Base-by-base conservation (phyloP, 2,113 vertebrate genomes). In the Anarrhichthys ocellatus region DNA sequence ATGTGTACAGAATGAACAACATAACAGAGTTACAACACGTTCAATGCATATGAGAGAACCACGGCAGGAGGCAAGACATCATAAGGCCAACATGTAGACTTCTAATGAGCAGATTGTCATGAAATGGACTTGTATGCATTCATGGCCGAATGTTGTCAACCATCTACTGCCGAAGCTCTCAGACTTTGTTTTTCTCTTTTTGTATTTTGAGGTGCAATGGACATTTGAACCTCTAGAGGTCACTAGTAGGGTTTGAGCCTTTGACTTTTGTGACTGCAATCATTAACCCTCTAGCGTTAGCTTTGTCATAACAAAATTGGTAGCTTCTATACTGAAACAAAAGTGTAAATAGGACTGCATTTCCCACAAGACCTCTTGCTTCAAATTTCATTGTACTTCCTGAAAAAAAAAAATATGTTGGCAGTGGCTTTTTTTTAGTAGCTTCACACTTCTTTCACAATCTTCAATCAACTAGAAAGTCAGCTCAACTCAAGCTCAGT, bases 361-460 rank as follows among this genome's bases (percentile, higher is more conserved):
- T 27, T 40, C 15, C 29, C 7, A 36, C 2, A 36, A n/a, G 29
- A 40, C 11, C 15, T 29, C 38, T 32, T 20, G 54, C 36, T 38
- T 48, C 9, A 11, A 20, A 2, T 69, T 1, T 22, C 7, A 54
- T 63, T 34, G 0, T 32, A 7, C 44, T 63, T 6, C 22, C 5
- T 22, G 29, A 36, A 48, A 18, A 17, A 15, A 15, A 27, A 9
- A 40, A 44, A 1, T 9, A 17, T 63, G 29, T 17, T 34, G n/a
- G 29, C 17, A 29, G 29, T 48, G 22, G 2, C 1, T 65, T 50
- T 50, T 46, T 40, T 48, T 32, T 2, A 42, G 65, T 14, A 48
- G 40, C 38, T 17, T 50, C 40, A 27, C 40, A 59, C 78, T 38
- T 46, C 29, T 66, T 63, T 65, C 9, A 67, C 62, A 64, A 67